Percentiles rank a stretch among this genome's conserved stretches.
phyloP scores from a whole-genome alignment of 2,888 invertebrate genomes.

The Yponomeuta sedellus region DNA sequence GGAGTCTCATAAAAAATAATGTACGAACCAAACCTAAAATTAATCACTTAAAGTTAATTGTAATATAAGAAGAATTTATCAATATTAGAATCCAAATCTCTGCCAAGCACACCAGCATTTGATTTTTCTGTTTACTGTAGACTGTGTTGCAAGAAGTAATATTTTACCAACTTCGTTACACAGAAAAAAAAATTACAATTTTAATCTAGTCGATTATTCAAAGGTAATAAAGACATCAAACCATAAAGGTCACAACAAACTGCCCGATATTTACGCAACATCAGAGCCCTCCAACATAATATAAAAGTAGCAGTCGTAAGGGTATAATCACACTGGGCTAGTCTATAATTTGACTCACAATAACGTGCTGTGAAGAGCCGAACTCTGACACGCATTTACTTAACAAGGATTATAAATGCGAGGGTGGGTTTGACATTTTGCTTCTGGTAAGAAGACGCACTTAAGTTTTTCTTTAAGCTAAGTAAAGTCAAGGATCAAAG shows the following conservation, averaged over 20 bases:
- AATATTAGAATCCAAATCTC: no score
- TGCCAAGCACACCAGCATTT: no score
- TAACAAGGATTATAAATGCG: not conserved
- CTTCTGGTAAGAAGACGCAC: not conserved
- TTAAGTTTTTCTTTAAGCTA: not conserved
- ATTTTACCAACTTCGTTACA: no score
- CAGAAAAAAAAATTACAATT: no score
- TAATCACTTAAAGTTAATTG: no score
- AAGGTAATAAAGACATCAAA: not conserved
- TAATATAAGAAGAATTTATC: no score
- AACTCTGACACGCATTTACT: constrained; percentile 25
- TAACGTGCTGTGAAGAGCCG: constrained; percentile 53
- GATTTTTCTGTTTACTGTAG: no score
- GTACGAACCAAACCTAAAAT: no score
- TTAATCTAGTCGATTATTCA: not conserved
- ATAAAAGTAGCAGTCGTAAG: not conserved
- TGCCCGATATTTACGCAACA: not conserved
- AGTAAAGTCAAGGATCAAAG: no score
- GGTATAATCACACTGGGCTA: constrained; percentile 52
- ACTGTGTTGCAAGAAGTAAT: no score
- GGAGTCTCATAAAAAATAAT: no score
- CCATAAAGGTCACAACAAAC: not conserved
- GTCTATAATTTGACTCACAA: constrained; percentile 57
- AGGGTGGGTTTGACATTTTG: not conserved
- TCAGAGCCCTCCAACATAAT: not conserved